These are phyloP conservation scores for Bellardia bayeri DNA, from an alignment of 2,888 invertebrate genomes.

Conservation along the genomic window DNA sequence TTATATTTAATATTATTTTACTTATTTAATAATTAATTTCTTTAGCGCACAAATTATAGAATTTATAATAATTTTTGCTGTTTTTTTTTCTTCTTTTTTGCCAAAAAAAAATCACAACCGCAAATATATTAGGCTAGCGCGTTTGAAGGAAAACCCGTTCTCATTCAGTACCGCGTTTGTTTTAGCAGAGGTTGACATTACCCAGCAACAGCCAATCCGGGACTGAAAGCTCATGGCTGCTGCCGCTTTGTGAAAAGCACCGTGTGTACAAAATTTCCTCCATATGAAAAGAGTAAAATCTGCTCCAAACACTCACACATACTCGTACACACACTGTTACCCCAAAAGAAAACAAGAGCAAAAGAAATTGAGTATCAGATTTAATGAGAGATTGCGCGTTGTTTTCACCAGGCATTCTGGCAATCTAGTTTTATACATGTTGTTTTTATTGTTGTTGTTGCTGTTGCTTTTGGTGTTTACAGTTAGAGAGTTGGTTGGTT, in stretches of 20 bases:
- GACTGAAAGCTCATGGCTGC: slow-evolving; percentile 82
- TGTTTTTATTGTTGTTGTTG: background rate
- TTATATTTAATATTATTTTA: slow-evolving; percentile 24
- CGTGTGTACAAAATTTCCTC: slow-evolving; percentile 36
- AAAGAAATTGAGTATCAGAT: slow-evolving; percentile 52
- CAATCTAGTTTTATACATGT: background rate
- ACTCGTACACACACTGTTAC: background rate
- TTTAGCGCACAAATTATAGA: slow-evolving; percentile 48
- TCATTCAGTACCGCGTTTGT: slow-evolving; percentile 50
- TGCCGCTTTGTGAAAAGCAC: slow-evolving; percentile 77
- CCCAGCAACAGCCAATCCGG: slow-evolving; percentile 84
- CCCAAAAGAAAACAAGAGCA: slow-evolving; percentile 42
- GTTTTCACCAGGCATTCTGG: slow-evolving; percentile 37
- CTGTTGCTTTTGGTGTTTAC: slow-evolving; percentile 30
- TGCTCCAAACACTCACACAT: slow-evolving; percentile 19
- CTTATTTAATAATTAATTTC: slow-evolving; percentile 43
- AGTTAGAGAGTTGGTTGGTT: slow-evolving; percentile 37
- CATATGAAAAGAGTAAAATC: slow-evolving; percentile 46
- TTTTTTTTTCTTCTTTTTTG: slow-evolving; percentile 33
- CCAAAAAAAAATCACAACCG: slow-evolving; percentile 72
- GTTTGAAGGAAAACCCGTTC: slow-evolving; percentile 65
- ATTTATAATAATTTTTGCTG: slow-evolving; percentile 23
- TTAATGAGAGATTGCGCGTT: slow-evolving; percentile 70
- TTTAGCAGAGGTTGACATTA: slow-evolving; percentile 74
- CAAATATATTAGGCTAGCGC: slow-evolving; percentile 74